phyloP scores from a whole-genome alignment of 2,113 vertebrate genomes.

The Mesitornis unicolor region DNA sequence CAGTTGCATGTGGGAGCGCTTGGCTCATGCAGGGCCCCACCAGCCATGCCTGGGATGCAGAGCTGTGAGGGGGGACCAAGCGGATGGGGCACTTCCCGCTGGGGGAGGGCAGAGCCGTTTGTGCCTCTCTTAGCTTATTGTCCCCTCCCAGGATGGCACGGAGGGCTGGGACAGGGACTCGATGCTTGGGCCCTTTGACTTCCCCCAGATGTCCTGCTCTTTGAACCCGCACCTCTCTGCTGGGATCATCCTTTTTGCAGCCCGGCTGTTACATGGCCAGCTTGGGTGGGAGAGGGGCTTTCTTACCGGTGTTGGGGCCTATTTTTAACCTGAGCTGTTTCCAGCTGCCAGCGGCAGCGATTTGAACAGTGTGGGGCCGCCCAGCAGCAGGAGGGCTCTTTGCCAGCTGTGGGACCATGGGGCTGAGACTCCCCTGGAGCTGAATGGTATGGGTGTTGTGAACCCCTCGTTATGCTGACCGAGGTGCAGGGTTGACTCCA shows the following conservation, averaged over 20 bases:
- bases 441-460: not conserved
- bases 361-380: rapidly evolving
- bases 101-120: rapidly evolving
- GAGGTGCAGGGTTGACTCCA: not conserved
- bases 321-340: conserved; percentile 11
- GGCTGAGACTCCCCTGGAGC: not conserved
- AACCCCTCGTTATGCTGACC: rapidly evolving
- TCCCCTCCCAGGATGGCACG: not conserved
- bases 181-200: not conserved
- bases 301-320: not conserved
- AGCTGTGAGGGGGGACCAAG: rapidly evolving
- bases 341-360: rapidly evolving
- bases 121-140: not conserved
- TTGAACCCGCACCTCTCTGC: not conserved
- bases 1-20: rapidly evolving
- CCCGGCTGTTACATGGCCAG: not conserved
- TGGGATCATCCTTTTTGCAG: not conserved
- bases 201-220: not conserved
- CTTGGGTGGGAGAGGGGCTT: not conserved
- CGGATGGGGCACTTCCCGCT: rapidly evolving
- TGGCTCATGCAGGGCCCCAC: rapidly evolving
- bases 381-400: not conserved
- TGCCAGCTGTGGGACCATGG: rapidly evolving
- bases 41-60: not conserved
- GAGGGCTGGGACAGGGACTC: not conserved